These are phyloP conservation scores for Ophion obscuratus DNA, from an alignment of 2,888 invertebrate genomes.

Conservation along the genomic window DNA sequence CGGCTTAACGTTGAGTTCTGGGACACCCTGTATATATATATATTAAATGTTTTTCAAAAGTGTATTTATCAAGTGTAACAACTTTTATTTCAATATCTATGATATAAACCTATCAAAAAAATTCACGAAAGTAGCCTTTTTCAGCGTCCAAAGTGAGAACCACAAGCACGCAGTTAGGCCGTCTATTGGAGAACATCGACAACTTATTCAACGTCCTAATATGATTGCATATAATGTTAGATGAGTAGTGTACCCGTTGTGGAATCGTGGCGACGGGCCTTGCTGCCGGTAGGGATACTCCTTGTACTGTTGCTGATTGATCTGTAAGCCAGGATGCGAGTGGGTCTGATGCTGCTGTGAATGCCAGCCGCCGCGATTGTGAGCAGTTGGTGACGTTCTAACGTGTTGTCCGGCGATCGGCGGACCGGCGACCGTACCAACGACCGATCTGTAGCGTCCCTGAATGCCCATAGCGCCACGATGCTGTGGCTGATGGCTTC, in stretches of 20 bases:
- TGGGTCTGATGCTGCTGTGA: conserved; percentile 74
- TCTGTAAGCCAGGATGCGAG: conserved; percentile 71
- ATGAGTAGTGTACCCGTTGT: conserved; percentile 75
- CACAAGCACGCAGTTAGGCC: too few species aligned
- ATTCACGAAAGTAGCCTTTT: too few species aligned
- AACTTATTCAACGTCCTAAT: too few species aligned
- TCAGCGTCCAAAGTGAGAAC: too few species aligned
- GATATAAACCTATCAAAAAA: too few species aligned
- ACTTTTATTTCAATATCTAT: too few species aligned
- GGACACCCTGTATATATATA: too few species aligned
- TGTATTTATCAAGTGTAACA: too few species aligned
- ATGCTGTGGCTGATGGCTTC: conserved; percentile 77
- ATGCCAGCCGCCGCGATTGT: conserved; percentile 76
- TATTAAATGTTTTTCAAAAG: too few species aligned
- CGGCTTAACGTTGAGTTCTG: too few species aligned
- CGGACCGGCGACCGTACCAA: conserved; percentile 69
- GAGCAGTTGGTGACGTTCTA: conserved; percentile 72
- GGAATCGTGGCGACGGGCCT: conserved; percentile 76
- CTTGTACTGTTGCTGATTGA: conserved; percentile 78
- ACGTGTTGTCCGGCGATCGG: conserved; percentile 67
- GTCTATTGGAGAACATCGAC: not conserved
- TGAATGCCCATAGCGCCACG: conserved; percentile 78
- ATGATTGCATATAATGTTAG: not conserved
- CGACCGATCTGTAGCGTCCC: conserved; percentile 77
- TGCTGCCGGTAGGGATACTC: conserved; percentile 80